phyloP scores from a whole-genome alignment of 2,113 vertebrate species.

The Petromus typicus region DNA sequence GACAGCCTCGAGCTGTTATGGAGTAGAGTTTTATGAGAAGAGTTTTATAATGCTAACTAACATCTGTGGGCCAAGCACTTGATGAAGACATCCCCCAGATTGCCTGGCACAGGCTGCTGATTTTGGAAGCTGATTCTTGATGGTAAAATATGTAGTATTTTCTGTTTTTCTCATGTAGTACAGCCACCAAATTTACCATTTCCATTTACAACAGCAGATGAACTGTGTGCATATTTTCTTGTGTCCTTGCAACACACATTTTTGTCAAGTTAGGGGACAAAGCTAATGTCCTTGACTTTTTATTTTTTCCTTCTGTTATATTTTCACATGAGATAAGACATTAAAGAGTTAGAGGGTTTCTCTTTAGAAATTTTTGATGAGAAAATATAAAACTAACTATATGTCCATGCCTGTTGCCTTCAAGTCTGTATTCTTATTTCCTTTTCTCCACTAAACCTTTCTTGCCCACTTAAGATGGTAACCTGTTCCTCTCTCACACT shows the following conservation, averaged over 20 bases:
- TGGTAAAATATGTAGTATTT: neutral
- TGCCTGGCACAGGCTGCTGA: neutral
- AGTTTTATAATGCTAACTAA: constrained; percentile 52
- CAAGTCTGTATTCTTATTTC: neutral
- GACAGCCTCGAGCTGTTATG: neutral
- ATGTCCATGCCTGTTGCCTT: neutral
- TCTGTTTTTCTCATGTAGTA: neutral
- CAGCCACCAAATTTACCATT: neutral
- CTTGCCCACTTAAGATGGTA: constrained; percentile 30
- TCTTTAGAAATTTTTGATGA: constrained; percentile 25
- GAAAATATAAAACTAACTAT: neutral
- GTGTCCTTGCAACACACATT: neutral
- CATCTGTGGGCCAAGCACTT: constrained; percentile 55
- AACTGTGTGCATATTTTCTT: neutral
- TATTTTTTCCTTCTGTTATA: constrained; percentile 28
- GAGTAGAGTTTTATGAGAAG: constrained; percentile 63
- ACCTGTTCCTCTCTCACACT: neutral
- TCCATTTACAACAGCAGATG: neutral
- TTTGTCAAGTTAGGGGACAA: constrained; percentile 3
- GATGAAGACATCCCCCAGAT: constrained; percentile 42
- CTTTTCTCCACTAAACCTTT: neutral
- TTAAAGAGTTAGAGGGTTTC: constrained; percentile 6
- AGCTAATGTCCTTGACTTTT: constrained; percentile 6
- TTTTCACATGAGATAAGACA: constrained; percentile 25
- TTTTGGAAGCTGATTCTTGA: neutral